Conservation (phyloP, 2,888 invertebrate genomes). For the Drosophila cognata region DNA sequence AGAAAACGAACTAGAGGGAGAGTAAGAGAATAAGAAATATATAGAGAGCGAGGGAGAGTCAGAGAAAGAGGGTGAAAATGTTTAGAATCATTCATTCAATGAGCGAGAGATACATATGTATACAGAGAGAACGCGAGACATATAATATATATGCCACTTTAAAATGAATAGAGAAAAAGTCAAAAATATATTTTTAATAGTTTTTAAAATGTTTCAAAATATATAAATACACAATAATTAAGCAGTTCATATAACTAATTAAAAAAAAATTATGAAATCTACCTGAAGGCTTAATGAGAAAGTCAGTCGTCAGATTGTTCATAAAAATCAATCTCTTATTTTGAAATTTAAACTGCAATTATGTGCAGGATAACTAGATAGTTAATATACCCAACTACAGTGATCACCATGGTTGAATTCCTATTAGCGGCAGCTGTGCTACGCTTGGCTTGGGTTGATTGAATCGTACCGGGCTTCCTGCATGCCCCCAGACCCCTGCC, state of each 20-base stretch:
- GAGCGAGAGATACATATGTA: too few relatives aligned
- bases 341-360: not conserved
- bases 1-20: not conserved
- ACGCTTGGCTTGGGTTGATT: constrained; percentile 38
- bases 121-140: not conserved
- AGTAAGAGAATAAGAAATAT: not conserved
- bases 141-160: not conserved
- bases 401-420: not conserved
- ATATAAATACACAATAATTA: not conserved
- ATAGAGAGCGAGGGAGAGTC: not conserved
- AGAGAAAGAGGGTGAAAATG: not conserved
- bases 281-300: too few relatives aligned
- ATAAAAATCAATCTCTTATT: not conserved
- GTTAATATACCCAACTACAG: not conserved
- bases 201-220: not conserved
- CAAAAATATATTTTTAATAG: not conserved
- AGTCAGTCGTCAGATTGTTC: not conserved
- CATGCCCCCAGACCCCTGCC: not conserved
- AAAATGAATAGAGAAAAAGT: not conserved
- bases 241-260: not conserved
- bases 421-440: constrained; percentile 54
- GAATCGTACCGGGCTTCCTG: constrained; percentile 30
- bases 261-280: too few relatives aligned
- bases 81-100: not conserved
- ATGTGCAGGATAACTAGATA: constrained; percentile 20